phyloP scores from a whole-genome alignment of 2,888 invertebrate species.

The Dexiosoma caninum region DNA sequence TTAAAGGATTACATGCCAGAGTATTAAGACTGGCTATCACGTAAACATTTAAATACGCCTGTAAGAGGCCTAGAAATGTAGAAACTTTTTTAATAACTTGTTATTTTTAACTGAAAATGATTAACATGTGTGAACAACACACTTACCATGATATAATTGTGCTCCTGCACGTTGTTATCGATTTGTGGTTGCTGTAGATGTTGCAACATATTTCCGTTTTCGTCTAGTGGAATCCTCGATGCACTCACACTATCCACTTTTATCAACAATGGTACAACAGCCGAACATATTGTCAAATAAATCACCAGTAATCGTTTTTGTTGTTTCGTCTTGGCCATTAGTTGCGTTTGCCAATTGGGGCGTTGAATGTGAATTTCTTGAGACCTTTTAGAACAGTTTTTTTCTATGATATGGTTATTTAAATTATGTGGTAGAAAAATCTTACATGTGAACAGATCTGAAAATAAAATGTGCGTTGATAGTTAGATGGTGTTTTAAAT shows the following conservation, averaged over 20 bases:
- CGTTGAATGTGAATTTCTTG: conserved; percentile 33
- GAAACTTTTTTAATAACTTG: too few relatives aligned
- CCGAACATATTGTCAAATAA: conserved; percentile 52
- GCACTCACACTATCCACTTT: conserved; percentile 51
- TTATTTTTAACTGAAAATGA: neutral
- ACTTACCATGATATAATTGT: conserved; percentile 49
- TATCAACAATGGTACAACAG: conserved; percentile 19
- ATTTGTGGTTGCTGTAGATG: conserved; percentile 36
- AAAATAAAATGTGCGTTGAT: neutral
- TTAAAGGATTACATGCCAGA: too few relatives aligned
- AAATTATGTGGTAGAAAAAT: neutral
- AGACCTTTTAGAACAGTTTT: neutral
- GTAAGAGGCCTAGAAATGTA: too few relatives aligned
- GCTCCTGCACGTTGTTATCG: conserved; percentile 33
- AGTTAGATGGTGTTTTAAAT: neutral
- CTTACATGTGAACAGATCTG: conserved; percentile 14
- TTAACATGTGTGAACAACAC: neutral
- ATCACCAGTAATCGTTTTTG: conserved; percentile 25
- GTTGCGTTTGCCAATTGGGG: conserved; percentile 54
- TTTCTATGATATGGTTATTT: neutral
- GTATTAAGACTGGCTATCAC: neutral
- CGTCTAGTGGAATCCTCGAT: conserved; percentile 37
- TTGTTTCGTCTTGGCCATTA: conserved; percentile 58
- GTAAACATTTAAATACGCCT: too few relatives aligned
- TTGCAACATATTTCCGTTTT: conserved; percentile 49